These are phyloP conservation scores for Cheilosia soror DNA, from an alignment of 2,888 invertebrate genomes.

Conservation along the genomic window DNA sequence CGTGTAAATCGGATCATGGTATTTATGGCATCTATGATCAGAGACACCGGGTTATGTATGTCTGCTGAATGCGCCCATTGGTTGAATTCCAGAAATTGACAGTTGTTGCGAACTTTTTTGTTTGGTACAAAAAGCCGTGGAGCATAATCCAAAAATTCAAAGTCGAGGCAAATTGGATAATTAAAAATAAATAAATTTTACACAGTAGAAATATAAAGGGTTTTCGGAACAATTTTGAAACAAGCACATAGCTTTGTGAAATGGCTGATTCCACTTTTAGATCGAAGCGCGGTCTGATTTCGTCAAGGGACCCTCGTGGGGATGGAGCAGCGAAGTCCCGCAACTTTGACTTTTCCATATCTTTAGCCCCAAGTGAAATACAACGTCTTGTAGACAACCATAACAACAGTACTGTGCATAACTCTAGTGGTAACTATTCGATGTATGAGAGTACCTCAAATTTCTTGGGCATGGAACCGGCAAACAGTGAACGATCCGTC, in stretches of 20 bases:
- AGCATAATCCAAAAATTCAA: no score
- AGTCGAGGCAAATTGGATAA: no score
- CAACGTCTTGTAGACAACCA: slow-evolving; percentile 77
- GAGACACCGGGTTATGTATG: no score
- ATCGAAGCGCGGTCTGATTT: slow-evolving; percentile 58
- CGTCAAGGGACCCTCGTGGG: slow-evolving; percentile 43
- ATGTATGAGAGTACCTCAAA: slow-evolving; percentile 58
- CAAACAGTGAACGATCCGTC: slow-evolving; percentile 60
- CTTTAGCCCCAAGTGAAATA: slow-evolving; percentile 79
- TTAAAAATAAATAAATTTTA: no score
- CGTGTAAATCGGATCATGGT: no score
- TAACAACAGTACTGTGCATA: slow-evolving; percentile 20
- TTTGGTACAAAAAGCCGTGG: no score
- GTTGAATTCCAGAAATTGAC: no score
- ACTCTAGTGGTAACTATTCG: slow-evolving; percentile 57
- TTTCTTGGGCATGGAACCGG: slow-evolving; percentile 61
- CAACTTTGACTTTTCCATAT: slow-evolving; percentile 77
- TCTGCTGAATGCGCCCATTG: no score
- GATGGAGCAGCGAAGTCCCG: slow-evolving; percentile 14
- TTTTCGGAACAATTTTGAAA: no score
- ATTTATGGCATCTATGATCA: no score
- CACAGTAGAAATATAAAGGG: no score
- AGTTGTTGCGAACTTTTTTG: no score
- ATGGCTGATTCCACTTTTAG: slow-evolving; percentile 56
- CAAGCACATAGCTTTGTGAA: not conserved